These are phyloP conservation scores for Microhierax caerulescens DNA, from an alignment of 2,797 vertebrate species.

Conservation along the genomic window DNA sequence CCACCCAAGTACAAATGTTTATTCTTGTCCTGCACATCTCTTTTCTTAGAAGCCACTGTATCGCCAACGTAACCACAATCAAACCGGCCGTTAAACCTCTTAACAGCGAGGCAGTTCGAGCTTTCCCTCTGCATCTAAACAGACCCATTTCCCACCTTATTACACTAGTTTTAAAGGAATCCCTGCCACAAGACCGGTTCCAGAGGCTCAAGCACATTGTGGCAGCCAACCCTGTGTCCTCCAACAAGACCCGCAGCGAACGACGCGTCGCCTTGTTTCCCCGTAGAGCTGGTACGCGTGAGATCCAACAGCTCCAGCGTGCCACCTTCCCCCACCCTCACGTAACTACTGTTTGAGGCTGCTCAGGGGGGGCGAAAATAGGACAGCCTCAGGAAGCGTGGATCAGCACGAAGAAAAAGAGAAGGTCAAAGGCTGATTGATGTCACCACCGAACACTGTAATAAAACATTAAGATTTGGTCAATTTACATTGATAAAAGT, in stretches of 20 bases:
- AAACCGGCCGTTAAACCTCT: background rate
- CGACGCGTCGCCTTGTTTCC: background rate
- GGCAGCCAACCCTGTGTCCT: background rate
- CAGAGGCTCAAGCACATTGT: background rate
- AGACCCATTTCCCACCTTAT: background rate
- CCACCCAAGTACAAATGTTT: background rate
- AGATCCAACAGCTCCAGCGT: background rate
- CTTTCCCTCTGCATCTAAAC: background rate
- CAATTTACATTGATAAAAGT: background rate
- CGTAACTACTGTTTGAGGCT: background rate
- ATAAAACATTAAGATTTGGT: background rate
- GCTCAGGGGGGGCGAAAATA: background rate
- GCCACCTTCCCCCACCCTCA: background rate
- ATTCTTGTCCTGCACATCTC: background rate
- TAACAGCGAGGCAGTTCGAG: background rate
- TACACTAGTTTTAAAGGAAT: background rate
- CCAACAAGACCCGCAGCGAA: background rate
- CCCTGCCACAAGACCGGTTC: background rate
- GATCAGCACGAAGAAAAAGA: background rate
- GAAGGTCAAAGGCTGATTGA: constrained; percentile 14
- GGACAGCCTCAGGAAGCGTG: background rate
- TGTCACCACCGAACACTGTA: background rate
- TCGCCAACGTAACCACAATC: background rate
- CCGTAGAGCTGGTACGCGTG: background rate
- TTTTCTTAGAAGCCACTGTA: background rate